Base-by-base conservation (phyloP, 2,113 vertebrate genomes). In the Osmerus eperlanus region DNA sequence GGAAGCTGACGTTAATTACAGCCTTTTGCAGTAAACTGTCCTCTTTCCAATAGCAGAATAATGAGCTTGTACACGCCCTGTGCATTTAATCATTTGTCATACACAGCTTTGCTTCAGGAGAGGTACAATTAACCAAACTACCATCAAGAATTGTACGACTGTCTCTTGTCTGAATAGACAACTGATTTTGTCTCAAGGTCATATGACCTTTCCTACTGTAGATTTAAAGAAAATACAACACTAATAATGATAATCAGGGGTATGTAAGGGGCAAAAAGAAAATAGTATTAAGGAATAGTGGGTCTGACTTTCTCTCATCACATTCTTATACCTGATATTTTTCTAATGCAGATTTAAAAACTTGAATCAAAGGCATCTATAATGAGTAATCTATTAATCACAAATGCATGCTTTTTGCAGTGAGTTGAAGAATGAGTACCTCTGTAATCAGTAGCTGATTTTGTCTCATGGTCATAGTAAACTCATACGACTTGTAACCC, bases 1-100 rank as follows among this genome's bases (percentile, higher is more conserved):
- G 82, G 15, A 75, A 79, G 71, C 76, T 91, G 90, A 85, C 74
- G 70, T 82, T 92, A 92, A 89, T 89, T 90, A 89, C 54, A 83
- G 81, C 81, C 76, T 75, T 83, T 89, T 85, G 84, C 84, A 75
- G 79, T 71, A 74, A 71, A 70, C 79, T 84, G 85, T 90, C 87
- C 86, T 85, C 86, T 86, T 86, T 81, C 85, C 77, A 78, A 19
- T 70, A 77, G 81, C 78, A 68, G 70, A 77, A 59, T 66, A 85
- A 87, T 77, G 69, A 80, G 73, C 60, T 76, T 75, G 86, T 88
- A 64, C 56, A 16, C 56, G 60, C 58, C 55, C 73, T 18, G 67
- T 73, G 77, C 79, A 77, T 82, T 79, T 76, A 73, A 85, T 86
- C 74, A 81, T 85, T 85, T 84, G 83, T 87, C 78, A 72, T 73